Evolutionary conservation across 64 coral and sea anemone species (phyloP).

Genomic region (Acropora tenuis): DNA sequence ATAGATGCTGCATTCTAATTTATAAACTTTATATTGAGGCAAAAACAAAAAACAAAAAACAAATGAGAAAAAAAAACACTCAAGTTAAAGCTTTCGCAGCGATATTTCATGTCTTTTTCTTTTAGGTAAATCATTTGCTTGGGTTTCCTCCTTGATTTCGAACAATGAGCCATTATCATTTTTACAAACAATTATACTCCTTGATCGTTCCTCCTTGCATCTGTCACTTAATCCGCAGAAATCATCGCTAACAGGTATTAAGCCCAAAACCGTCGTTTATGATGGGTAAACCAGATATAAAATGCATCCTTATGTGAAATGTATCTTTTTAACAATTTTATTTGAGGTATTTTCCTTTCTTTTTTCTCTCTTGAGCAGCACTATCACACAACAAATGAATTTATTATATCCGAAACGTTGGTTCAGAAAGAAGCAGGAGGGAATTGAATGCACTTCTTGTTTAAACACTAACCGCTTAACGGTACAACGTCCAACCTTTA

Average conservation of each 20-base stretch:
- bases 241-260: neutral
- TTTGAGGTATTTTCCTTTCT: neutral
- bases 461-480: slow-evolving; percentile 40
- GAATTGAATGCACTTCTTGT: neutral
- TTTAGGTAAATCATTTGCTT: too few species aligned
- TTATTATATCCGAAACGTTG: neutral
- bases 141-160: too few species aligned
- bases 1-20: neutral
- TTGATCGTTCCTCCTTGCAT: neutral
- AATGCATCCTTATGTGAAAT: too few species aligned
- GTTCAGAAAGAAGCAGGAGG: neutral
- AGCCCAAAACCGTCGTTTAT: too few species aligned
- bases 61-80: neutral
- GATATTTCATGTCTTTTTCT: too few species aligned
- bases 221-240: neutral
- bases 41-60: too few species aligned
- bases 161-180: too few species aligned
- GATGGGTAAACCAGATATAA: too few species aligned
- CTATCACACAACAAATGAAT: slow-evolving; percentile 1
- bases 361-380: neutral
- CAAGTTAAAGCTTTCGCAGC: neutral
- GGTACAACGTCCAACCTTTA: neutral
- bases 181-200: too few species aligned
- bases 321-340: neutral
- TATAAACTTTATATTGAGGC: too few species aligned